phyloP scores from a whole-genome alignment of 2,888 invertebrate genomes.

The Sussaba pulchella region DNA sequence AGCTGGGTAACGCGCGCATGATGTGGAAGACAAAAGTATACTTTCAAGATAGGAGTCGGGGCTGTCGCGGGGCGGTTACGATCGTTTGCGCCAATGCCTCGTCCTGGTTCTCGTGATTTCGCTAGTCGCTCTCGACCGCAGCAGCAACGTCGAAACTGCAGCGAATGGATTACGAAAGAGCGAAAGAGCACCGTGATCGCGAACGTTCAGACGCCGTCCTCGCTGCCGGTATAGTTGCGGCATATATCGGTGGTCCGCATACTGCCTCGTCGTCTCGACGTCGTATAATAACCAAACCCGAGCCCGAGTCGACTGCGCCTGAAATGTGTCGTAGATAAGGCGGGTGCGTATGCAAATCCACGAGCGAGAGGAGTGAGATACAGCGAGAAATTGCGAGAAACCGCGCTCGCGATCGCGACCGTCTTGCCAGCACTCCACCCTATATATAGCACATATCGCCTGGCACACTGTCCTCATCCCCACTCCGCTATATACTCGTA shows the following conservation, averaged over 20 bases:
- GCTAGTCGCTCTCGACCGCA: neutral
- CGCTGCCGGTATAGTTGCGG: conserved; percentile 21
- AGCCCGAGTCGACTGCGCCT: conserved; percentile 60
- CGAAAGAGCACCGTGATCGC: conserved; percentile 38
- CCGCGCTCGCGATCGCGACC: neutral
- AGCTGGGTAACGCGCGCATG: too few species aligned
- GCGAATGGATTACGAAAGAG: conserved; percentile 58
- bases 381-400: neutral
- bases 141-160: neutral
- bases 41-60: conserved; percentile 43
- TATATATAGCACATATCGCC: conserved; percentile 7
- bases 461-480: too few species aligned
- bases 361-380: neutral
- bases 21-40: neutral
- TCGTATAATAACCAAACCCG: too few species aligned
- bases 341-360: conserved; percentile 54
- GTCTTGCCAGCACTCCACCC: neutral
- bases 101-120: conserved; percentile 48
- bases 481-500: neutral
- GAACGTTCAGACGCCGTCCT: conserved; percentile 31
- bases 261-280: conserved; percentile 30
- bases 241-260: conserved; percentile 34
- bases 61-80: conserved; percentile 28
- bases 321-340: conserved; percentile 62
- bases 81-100: conserved; percentile 46